Percentiles rank a stretch among this genome's conserved stretches.
These are phyloP conservation scores for Volucella zonaria DNA, from an alignment of 2,888 invertebrate genomes.

Conservation along the genomic window DNA sequence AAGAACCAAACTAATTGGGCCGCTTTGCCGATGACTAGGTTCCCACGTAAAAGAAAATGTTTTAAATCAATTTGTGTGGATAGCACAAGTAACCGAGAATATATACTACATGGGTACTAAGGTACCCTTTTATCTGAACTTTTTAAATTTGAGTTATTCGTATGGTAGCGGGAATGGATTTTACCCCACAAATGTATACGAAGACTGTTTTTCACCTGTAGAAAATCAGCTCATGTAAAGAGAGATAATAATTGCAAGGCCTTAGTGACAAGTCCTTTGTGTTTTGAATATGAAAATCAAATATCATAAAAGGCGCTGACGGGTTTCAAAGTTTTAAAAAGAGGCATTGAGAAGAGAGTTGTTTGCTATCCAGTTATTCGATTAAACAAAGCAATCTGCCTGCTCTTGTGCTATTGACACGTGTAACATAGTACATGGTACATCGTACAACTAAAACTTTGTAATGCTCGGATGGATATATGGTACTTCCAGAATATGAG, in stretches of 20 bases:
- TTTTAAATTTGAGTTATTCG: slow-evolving; percentile 12
- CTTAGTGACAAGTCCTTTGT: background rate
- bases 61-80: background rate
- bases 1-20: slow-evolving; percentile 35
- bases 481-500: no score
- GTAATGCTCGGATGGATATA: no score
- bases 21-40: slow-evolving; percentile 37
- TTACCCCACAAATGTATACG: slow-evolving; percentile 11
- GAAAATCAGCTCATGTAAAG: slow-evolving; percentile 21
- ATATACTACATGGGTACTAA: background rate
- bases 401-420: no score
- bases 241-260: slow-evolving; percentile 22
- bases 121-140: slow-evolving; percentile 32
- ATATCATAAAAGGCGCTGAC: background rate
- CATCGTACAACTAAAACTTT: no score
- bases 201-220: slow-evolving; percentile 1
- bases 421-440: no score
- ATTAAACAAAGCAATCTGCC: no score
- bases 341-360: no score
- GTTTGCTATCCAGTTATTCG: no score
- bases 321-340: no score
- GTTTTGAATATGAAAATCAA: slow-evolving; percentile 3
- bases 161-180: slow-evolving; percentile 14
- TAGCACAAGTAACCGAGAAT: background rate
- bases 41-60: slow-evolving; percentile 26